These are phyloP conservation scores for Stichopus chloronotus DNA, from an alignment of 35 echinoderm and acorn worm species.

Conservation along the genomic window DNA sequence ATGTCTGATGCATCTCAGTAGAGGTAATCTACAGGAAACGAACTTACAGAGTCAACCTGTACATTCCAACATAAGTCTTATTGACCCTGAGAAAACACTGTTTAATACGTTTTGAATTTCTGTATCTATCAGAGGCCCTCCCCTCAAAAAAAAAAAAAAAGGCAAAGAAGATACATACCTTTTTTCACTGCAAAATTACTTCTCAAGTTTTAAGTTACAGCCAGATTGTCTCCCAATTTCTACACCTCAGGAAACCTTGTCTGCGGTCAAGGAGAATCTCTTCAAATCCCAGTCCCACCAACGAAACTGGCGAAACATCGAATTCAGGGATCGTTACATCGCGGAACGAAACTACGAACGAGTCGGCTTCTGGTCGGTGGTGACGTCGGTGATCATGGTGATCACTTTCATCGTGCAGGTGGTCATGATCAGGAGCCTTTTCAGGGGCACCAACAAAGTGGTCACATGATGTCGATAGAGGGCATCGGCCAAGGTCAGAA, in stretches of 20 bases:
- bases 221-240: slow-evolving; percentile 9
- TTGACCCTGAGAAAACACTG: too few relatives aligned
- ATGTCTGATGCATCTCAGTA: too few relatives aligned
- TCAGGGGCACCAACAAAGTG: slow-evolving; percentile 54
- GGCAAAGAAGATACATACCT: too few relatives aligned
- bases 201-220: neutral
- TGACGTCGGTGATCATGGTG: slow-evolving; percentile 77
- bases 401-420: slow-evolving; percentile 79
- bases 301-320: slow-evolving; percentile 85
- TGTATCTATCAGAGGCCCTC: too few relatives aligned
- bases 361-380: slow-evolving; percentile 81
- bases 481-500: too few relatives aligned
- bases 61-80: too few relatives aligned
- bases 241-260: slow-evolving; percentile 71
- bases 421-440: slow-evolving; percentile 88
- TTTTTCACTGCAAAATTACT: too few relatives aligned
- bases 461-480: slow-evolving; percentile 36
- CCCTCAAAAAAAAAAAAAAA: too few relatives aligned
- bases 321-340: slow-evolving; percentile 93
- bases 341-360: slow-evolving; percentile 90
- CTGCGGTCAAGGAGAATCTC: slow-evolving; percentile 80
- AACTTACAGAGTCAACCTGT: too few relatives aligned
- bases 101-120: too few relatives aligned
- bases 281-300: slow-evolving; percentile 80
- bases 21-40: too few relatives aligned